These are phyloP conservation scores for Bradypodion ventrale DNA, from an alignment of 2,797 vertebrate species.

Conservation along the genomic window DNA sequence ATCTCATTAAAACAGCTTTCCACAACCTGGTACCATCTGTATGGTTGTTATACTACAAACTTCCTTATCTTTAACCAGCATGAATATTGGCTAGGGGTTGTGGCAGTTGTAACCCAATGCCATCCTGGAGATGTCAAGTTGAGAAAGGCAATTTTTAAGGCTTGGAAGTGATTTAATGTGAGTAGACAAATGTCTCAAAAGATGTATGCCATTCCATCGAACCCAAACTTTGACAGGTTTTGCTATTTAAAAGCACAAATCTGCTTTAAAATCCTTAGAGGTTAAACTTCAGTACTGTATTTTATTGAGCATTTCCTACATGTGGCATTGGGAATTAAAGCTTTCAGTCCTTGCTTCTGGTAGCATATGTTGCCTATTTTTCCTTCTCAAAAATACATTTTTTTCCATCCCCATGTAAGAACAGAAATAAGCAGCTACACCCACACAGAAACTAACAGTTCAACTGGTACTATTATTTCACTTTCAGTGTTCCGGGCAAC, in stretches of 20 bases:
- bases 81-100: neutral
- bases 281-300: neutral
- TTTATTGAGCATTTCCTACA: neutral
- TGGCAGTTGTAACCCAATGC: neutral
- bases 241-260: neutral
- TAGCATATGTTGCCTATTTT: neutral
- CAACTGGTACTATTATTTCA: conserved; percentile 8
- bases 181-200: neutral
- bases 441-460: conserved; percentile 36
- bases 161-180: too few relatives aligned
- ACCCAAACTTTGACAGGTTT: neutral
- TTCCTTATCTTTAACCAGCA: neutral
- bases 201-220: neutral
- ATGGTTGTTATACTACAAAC: neutral
- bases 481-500: neutral
- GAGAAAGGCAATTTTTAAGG: neutral
- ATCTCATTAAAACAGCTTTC: neutral
- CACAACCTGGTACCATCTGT: neutral
- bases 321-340: too few relatives aligned
- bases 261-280: neutral
- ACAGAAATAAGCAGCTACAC: conserved; percentile 28
- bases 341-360: neutral
- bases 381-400: neutral
- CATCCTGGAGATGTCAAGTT: neutral
- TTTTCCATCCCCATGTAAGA: neutral